Conservation (phyloP, 2,113 vertebrate genomes). For the Cheilinus undulatus region DNA sequence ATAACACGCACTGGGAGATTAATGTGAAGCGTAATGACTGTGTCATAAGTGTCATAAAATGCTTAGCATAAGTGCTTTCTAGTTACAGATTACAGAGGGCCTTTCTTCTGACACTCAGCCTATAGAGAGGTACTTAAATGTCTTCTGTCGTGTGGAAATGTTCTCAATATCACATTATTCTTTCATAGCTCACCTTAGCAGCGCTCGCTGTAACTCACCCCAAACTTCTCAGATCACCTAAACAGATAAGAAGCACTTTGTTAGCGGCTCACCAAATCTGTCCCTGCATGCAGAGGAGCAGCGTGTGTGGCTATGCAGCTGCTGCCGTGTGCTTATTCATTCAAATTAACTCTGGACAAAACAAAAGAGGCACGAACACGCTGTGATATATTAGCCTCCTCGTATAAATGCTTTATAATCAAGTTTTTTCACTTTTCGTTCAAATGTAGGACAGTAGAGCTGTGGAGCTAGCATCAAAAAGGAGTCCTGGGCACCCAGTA, state of each 20-base stretch:
- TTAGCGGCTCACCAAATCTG: constrained; percentile 71
- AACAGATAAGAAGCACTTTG: constrained; percentile 80
- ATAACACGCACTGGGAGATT: constrained; percentile 7
- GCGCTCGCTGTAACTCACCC: constrained; percentile 79
- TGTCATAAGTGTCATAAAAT: neutral
- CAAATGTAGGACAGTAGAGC: no score
- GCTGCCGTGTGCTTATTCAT: constrained; percentile 11
- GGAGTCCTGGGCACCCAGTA: no score
- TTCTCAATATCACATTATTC: constrained; percentile 86
- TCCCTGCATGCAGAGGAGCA: constrained; percentile 50
- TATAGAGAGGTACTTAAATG: constrained; percentile 31
- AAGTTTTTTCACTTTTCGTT: no score
- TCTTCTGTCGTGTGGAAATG: constrained; percentile 67
- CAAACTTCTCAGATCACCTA: constrained; percentile 83
- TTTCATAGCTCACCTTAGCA: constrained; percentile 80
- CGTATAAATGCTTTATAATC: neutral
- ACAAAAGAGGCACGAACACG: constrained; percentile 24
- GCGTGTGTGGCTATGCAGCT: constrained; percentile 20
- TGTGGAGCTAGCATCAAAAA: no score
- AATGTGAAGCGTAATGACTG: constrained; percentile 2
- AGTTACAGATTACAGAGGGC: neutral
- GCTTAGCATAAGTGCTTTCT: neutral
- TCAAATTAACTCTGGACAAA: constrained; percentile 40
- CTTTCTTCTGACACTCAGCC: constrained; percentile 15
- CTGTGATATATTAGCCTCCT: neutral